phyloP scores from a whole-genome alignment of 2,888 invertebrate genomes.

The Eilema depressum region DNA sequence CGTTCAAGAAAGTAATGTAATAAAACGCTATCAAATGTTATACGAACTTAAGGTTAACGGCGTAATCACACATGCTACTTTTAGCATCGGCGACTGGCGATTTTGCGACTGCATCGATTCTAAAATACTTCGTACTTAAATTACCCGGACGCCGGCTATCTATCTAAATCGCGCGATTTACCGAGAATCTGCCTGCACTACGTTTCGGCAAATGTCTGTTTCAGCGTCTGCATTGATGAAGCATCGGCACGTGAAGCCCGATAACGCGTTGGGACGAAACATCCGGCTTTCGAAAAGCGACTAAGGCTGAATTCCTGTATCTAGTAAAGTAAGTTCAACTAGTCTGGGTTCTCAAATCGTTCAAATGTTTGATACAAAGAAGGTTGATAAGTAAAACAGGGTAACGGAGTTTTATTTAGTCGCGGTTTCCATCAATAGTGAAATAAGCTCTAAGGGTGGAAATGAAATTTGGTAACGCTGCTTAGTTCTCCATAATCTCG shows the following conservation, averaged over 20 bases:
- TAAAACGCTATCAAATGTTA: conserved; percentile 25
- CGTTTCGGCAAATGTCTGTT: neutral
- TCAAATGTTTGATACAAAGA: neutral
- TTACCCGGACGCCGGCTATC: neutral
- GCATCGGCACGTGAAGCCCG: neutral
- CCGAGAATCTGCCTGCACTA: neutral
- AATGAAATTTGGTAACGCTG: too few species aligned
- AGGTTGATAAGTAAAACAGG: too few species aligned
- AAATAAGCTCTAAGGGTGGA: neutral
- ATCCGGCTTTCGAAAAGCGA: neutral
- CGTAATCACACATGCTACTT: neutral
- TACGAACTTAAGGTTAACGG: neutral
- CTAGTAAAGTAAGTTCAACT: too few species aligned
- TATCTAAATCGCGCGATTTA: neutral
- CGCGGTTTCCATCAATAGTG: neutral
- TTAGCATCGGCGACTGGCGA: neutral
- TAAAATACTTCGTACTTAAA: too few species aligned
- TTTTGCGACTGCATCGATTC: neutral
- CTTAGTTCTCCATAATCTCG: neutral
- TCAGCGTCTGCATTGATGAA: conserved; percentile 1
- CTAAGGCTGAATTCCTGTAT: too few species aligned
- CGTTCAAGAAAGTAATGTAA: conserved; percentile 26
- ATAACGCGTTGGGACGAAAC: neutral
- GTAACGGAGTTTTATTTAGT: neutral
- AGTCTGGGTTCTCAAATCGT: neutral